Evolutionary conservation across 2,113 vertebrate species (phyloP).

Genomic region (Beaufortia kweichowensis): DNA sequence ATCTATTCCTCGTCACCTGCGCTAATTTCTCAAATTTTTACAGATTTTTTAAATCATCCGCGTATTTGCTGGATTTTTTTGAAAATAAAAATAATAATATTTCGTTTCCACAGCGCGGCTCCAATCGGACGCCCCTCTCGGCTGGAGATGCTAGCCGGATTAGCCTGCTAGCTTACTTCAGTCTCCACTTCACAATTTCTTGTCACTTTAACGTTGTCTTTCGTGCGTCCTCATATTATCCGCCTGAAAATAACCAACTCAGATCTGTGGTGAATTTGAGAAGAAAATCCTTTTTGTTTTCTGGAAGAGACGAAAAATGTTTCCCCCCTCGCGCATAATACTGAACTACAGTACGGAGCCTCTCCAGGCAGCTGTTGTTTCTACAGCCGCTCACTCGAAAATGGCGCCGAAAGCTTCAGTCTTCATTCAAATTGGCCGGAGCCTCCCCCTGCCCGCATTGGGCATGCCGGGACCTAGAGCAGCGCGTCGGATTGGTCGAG

Average conservation of each 20-base stretch:
- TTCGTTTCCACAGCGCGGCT: slow-evolving; percentile 46
- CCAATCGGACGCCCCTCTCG: slow-evolving; percentile 52
- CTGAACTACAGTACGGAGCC: slow-evolving; percentile 60
- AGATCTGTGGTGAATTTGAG: background rate
- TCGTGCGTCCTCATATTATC: background rate
- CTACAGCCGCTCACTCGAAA: slow-evolving; percentile 90
- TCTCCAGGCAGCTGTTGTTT: slow-evolving; percentile 75
- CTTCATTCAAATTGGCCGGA: slow-evolving; percentile 97
- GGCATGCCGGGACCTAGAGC: slow-evolving; percentile 74
- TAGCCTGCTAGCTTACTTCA: slow-evolving; percentile 53
- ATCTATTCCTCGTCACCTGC: slow-evolving; percentile 19
- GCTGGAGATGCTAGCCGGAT: slow-evolving; percentile 48
- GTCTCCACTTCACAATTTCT: slow-evolving; percentile 48
- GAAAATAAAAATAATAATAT: slow-evolving; percentile 33
- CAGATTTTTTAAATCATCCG: slow-evolving; percentile 33
- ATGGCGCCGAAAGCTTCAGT: slow-evolving; percentile 97
- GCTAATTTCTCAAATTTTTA: slow-evolving; percentile 53
- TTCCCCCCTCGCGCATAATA: slow-evolving; percentile 46
- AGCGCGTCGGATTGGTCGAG: slow-evolving; percentile 68
- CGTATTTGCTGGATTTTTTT: slow-evolving; percentile 46
- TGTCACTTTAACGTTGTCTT: slow-evolving; percentile 40
- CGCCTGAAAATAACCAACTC: background rate
- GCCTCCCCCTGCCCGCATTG: slow-evolving; percentile 78
- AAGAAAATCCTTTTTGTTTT: background rate
- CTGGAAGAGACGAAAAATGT: background rate